These are phyloP conservation scores for Saimiri boliviensis DNA, from an alignment of 2,113 vertebrate genomes.

Conservation along the genomic window DNA sequence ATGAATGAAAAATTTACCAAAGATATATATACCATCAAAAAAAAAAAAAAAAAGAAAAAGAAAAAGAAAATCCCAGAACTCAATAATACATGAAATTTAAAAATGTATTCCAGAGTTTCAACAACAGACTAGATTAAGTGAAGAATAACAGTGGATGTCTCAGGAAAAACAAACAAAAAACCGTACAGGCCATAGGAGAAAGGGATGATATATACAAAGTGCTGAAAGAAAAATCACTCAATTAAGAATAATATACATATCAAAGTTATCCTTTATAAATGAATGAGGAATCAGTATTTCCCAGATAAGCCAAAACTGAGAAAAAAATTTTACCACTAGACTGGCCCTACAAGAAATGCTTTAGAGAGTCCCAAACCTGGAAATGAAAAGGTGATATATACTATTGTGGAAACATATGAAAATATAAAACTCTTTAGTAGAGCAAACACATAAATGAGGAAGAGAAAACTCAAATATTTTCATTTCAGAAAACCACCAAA, in stretches of 20 bases:
- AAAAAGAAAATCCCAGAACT: not conserved
- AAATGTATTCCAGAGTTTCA: not conserved
- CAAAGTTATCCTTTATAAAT: not conserved
- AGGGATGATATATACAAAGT: not conserved
- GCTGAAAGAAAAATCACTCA: not conserved
- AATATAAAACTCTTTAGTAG: not conserved
- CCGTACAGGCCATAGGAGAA: not conserved
- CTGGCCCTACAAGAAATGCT: not conserved
- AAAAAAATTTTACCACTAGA: not conserved
- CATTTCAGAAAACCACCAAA: not conserved
- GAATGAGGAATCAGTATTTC: not conserved
- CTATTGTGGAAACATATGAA: not conserved
- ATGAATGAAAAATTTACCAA: not conserved
- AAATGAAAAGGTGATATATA: not conserved
- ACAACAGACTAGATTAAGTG: not conserved
- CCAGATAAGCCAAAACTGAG: not conserved
- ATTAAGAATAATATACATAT: not conserved
- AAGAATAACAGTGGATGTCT: not conserved
- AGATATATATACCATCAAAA: not conserved
- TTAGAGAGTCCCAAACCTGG: not conserved
- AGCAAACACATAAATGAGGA: not conserved
- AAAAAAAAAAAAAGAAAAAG: not conserved
- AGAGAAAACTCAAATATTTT: not conserved
- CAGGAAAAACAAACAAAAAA: not conserved
- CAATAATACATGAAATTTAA: not conserved